Evolutionary conservation across 2,113 vertebrate species (phyloP), one percentile per base, ranked within the genome.

Genomic region (Tauraco erythrolophus): DNA sequence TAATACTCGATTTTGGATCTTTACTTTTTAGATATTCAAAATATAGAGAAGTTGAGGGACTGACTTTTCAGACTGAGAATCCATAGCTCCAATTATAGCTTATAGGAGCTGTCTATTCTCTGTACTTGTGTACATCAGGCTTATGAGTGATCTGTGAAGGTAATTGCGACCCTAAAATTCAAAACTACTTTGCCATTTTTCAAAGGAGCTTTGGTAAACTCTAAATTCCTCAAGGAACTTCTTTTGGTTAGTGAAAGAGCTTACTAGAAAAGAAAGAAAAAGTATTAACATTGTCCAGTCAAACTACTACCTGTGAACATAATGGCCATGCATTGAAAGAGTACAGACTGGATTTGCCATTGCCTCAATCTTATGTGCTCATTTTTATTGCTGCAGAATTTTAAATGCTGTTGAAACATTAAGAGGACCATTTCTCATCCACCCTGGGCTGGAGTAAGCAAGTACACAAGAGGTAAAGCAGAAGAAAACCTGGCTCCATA

Each of bases 131-230:
- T 87, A 91, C 94, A 92, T 91, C 88, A 92, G 46, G 39, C 19
- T 84, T 71, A 69, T 78, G 89, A 92, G 57, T 85, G 74, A 95
- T 89, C 70, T 89, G 25, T 92, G 70, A 91, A 91, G 37, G 11
- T 97, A 95, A 94, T 72, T 95, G 69, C 15, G 2, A 65, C 69
- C 84, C 69, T 94, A 54, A 97, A 92, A 89, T 71, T 91, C 76
- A 92, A 84, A 96, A 91, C 53, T 78, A 64, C 51, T 77, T 86
- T 72, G 14, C 45, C 31, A 19, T 89, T 92, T 94, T 94, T 92
- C 65, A 84, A 81, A 95, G n/a, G 57, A 71, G 41, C 4, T 89
- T 94, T 89, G 69, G 84, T 78, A 91, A 95, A 89, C 84, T 39
- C n/a, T 75, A 39, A 69, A 14, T 69, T 77, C 74, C 77, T 94